A percentile compares a stretch with the other conserved stretches of the same genome.
Evolutionary conservation across 2,113 vertebrate genomes (phyloP).

Genomic region (Pluvialis apricaria): DNA sequence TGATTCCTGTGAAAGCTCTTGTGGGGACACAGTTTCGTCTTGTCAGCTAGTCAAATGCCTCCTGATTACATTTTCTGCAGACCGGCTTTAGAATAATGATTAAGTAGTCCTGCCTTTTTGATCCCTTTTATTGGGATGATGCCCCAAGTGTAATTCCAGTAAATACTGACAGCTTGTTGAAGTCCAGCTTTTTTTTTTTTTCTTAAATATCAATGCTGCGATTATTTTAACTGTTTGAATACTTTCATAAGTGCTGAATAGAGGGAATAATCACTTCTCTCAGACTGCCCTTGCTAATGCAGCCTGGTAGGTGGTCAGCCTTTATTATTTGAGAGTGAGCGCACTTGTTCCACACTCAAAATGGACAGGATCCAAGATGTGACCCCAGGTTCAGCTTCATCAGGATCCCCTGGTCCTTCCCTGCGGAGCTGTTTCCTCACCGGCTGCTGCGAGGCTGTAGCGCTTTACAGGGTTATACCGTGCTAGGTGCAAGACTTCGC

Average conservation of each 20-base stretch:
- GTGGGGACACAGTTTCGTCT: background rate
- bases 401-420: background rate
- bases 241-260: background rate
- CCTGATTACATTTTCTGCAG: background rate
- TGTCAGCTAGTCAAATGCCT: background rate
- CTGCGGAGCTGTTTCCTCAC: background rate
- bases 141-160: slow-evolving; percentile 2
- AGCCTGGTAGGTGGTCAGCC: background rate
- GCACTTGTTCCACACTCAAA: background rate
- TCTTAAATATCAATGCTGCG: background rate
- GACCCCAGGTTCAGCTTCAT: background rate
- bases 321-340: background rate
- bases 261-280: background rate
- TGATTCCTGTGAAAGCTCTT: background rate
- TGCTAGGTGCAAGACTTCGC: background rate
- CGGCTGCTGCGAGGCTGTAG: background rate
- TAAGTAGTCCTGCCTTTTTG: slow-evolving; percentile 2
- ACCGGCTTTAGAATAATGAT: background rate
- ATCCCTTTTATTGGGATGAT: slow-evolving; percentile 14
- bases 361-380: background rate
- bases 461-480: rapidly evolving
- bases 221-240: slow-evolving; percentile 5
- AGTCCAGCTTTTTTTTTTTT: background rate
- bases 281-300: background rate
- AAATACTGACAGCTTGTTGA: background rate